Percentiles rank a stretch among this genome's conserved stretches.
Conservation (phyloP, 1,140 invertebrate species). For the Eubasilissa regina region DNA sequence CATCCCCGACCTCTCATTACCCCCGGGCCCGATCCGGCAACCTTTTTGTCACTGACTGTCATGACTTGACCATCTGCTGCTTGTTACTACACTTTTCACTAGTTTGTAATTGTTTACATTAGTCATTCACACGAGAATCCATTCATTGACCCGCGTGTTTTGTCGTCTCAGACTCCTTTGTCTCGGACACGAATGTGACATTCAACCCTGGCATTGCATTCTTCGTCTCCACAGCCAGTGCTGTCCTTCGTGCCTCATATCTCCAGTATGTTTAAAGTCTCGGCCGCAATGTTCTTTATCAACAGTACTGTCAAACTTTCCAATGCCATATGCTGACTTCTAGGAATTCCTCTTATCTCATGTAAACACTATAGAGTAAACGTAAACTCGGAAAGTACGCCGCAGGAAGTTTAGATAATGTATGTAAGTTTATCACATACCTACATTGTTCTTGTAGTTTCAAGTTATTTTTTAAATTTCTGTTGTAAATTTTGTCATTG, state of each 20-base stretch:
- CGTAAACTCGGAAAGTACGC: neutral
- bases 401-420: constrained; percentile 17
- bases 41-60: constrained; percentile 1
- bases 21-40: neutral
- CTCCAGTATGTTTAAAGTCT: neutral
- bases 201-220: too few species aligned
- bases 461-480: too few species aligned
- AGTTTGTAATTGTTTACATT: too few species aligned
- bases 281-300: neutral
- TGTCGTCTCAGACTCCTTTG: constrained; percentile 24
- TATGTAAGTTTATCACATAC: neutral
- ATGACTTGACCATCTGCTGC: neutral
- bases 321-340: neutral
- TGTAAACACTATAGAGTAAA: constrained; percentile 3
- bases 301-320: neutral
- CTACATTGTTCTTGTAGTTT: too few species aligned
- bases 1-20: neutral
- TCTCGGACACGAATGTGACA: too few species aligned
- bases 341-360: constrained; percentile 22
- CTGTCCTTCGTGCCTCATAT: neutral
- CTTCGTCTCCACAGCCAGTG: too few species aligned
- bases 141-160: neutral
- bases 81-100: too few species aligned
- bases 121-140: too few species aligned
- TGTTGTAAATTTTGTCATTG: too few species aligned